Evolutionary conservation across 2,113 vertebrate species (phyloP), one percentile per base, ranked within the genome.

Genomic region (Holacanthus passer): DNA sequence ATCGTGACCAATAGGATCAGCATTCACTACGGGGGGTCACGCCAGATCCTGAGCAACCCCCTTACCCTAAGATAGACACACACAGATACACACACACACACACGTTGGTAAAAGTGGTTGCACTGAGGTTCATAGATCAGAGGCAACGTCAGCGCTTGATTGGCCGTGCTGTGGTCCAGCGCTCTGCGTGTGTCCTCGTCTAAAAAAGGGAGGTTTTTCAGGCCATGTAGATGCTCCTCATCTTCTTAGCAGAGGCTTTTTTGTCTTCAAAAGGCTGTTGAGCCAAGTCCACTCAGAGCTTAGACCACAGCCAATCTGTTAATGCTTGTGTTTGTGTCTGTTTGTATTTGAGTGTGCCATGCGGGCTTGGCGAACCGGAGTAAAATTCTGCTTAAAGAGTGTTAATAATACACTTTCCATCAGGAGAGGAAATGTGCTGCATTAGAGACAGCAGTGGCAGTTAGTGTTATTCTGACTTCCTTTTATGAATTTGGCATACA

Each of bases 1-100:
- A 74, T 93, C 83, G 81, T 93, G 91, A 93, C 93, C 93, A 94
- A 93, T 91, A 85, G 92, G 92, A 94, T 94, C 87, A 90, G 81
- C 81, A 90, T 86, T 87, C 88, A 87, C 91, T 19, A 41, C 45
- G 27, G 92, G 90, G 88, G 93, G 86, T 83, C 81, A 68, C 3
- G 67, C 88, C 81, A 77, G 82, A 92, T 89, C 83, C 89, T 69
- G 60, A 91, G 68, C 86, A 82, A 79, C 86, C 85, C 79, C 87
- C 82, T 72, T 73, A 72, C 75, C 59, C 77, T 39, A 35, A 80
- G 47, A 84, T 12, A 56, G 48, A 77, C 69, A 43, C 68, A 73
- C 1, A 39, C 43, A 71, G 41, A 74, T 47, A 66, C 41, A 71
- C 56, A 77, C 60, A 79, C 39, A 62, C 64, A 81, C 41, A 82